Evolutionary conservation across 2,888 invertebrate species (phyloP), one percentile per base, ranked within the genome.

Genomic region (Muscina levida): DNA sequence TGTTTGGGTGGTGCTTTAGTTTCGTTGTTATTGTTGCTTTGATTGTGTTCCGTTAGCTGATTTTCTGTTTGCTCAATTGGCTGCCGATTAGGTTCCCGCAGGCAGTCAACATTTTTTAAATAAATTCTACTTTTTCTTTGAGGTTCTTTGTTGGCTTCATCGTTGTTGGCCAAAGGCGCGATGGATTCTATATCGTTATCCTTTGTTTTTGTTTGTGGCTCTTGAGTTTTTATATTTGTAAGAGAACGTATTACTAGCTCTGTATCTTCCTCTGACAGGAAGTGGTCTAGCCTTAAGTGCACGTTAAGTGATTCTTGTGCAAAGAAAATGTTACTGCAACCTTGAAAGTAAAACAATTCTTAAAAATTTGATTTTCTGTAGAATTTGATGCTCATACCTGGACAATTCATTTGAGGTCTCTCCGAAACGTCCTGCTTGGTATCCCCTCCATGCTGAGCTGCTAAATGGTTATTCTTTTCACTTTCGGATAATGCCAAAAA

Each of bases 231-330:
- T 10, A 62, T 15, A 24, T 65, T 66, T 1, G 17, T 68, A 3
- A 83, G 48, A 2, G 66, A 53, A 44, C 73, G 67, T 0, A 93
- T 89, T 88, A n/a, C n/a, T 31, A 31, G 31, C 31, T 31, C 91
- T 1, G 93, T 90, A 85, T 94, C 94, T 83, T 92, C 91, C 73
- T 92, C 91, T 42, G 91, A 92, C 91, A 95, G 93, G 88, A 93
- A 93, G 87, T 95, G 95, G 87, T 95, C 95, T 85, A 93, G 92
- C 24, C 93, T 91, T 4, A 95, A 90, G 87, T 95, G 95, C 4
- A 92, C 92, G 83, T 93, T 91, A 0, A 95, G 88, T 0, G 93
- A 93, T 85, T 93, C 92, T 84, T 92, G 92, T 10, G 92, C 92
- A 84, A 93, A 93, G 85, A 95, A 95, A 1, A 93, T 89, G 86